Conservation (phyloP, 2,797 vertebrate species). For the Gorsachius magnificus region DNA sequence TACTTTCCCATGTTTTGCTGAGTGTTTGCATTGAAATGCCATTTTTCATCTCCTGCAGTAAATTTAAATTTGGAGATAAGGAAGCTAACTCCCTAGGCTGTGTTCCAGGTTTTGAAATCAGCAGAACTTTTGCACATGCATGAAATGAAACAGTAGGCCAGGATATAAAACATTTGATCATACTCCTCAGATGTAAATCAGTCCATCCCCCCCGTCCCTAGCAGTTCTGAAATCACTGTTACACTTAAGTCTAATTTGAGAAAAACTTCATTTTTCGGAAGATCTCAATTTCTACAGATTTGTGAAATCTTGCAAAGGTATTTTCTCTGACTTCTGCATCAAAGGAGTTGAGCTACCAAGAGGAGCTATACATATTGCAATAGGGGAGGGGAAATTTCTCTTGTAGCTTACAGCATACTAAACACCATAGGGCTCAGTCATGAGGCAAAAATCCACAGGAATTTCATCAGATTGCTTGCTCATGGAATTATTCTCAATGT, state of each 20-base stretch:
- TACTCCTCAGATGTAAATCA: neutral
- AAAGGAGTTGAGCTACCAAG: neutral
- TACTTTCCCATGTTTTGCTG: constrained; percentile 48
- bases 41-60: constrained; percentile 35
- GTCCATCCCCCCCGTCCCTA: fast-evolving
- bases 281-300: neutral
- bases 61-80: constrained; percentile 21
- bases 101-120: neutral
- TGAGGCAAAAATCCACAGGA: neutral
- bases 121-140: neutral
- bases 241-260: neutral
- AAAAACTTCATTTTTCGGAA: neutral
- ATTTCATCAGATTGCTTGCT: neutral
- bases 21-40: constrained; percentile 17
- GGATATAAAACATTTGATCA: neutral
- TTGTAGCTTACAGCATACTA: neutral
- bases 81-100: neutral
- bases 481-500: neutral
- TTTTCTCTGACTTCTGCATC: neutral
- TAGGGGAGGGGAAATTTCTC: neutral
- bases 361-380: neutral
- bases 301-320: neutral
- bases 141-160: neutral
- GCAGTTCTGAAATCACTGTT: neutral
- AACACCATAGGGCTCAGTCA: neutral